These are phyloP conservation scores for Colostygia pectinataria DNA, from an alignment of 2,888 invertebrate species.

Conservation along the genomic window DNA sequence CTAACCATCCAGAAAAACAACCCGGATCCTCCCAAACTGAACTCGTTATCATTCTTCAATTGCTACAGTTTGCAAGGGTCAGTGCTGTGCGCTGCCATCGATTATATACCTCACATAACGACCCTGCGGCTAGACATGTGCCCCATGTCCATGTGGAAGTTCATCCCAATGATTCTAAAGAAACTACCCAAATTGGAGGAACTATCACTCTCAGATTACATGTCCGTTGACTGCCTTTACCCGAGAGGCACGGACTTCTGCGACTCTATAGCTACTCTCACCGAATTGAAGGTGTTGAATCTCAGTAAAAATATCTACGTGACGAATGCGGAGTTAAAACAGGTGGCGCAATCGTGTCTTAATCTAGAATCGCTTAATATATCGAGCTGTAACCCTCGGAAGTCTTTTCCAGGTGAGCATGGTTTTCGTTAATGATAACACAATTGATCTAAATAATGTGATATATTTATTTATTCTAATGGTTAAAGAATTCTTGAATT, in stretches of 20 bases:
- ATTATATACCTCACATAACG: conserved; percentile 55
- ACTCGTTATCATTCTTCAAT: conserved; percentile 64
- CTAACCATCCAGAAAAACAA: conserved; percentile 61
- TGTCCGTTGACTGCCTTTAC: conserved; percentile 47
- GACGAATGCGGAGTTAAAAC: conserved; percentile 77
- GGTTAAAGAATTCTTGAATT: no score
- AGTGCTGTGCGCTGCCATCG: conserved; percentile 61
- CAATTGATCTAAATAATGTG: no score
- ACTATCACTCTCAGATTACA: conserved; percentile 68
- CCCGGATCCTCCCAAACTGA: conserved; percentile 51
- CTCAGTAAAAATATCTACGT: conserved; percentile 73
- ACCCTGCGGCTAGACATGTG: conserved; percentile 64
- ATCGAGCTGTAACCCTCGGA: conserved; percentile 66
- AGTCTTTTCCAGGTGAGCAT: conserved; percentile 50
- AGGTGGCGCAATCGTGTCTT: conserved; percentile 71
- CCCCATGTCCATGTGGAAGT: conserved; percentile 66
- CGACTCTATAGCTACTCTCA: conserved; percentile 61
- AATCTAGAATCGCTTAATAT: conserved; percentile 72
- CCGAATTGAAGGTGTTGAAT: conserved; percentile 70
- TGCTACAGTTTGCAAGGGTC: conserved; percentile 73
- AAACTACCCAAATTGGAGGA: conserved; percentile 63
- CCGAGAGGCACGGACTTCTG: conserved; percentile 57
- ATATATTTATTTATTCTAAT: no score
- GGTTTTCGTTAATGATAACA: not conserved
- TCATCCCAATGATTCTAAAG: conserved; percentile 60